Base-by-base conservation (phyloP, 2,888 invertebrate species). In the Hirtodrosophila alboralis region DNA sequence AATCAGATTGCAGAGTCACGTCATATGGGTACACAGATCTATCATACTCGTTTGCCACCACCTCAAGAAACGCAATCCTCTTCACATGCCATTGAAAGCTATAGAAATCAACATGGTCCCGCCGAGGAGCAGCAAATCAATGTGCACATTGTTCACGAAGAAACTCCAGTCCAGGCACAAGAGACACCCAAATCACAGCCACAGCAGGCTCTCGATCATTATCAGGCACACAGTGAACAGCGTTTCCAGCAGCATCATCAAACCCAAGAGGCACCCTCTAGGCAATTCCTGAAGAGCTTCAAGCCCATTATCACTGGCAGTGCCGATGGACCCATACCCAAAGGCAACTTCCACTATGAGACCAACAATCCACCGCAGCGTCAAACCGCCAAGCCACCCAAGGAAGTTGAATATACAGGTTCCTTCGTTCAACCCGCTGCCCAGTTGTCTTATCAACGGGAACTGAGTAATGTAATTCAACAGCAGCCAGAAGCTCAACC, bases 1-100 rank as follows among this genome's bases (percentile, higher is more conserved):
- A 90, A 91, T 91, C 49, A 89, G 89, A 67, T 92, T 85, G 70
- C 91, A 80, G 49, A 91, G 79, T 79, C 91, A 69, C 80, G 89
- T 52, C 62, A 83, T 77, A 28, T 87, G 78, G 66, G 60, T 0
- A 68, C 89, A 56, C 60, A 84, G 5, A 38, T 86, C 49, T 53
- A 84, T 23, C 84, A 80, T 8, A 75, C 61, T 3, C 37, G 75
- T 2, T 48, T 77, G 8, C 81, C 78, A 0, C 33, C 69, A 1
- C 72, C 79, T 0, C 30, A 37, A 1, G 21, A 43, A 8, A 16
- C 48, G 0, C 28, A 37, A 18, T 12, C 62, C 1, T 27, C 30
- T 0, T 12, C 52, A 8, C 51, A 51, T 0, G n/a, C 14, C 13
- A 58, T 67, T 14, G 51, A 57, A 21, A 79, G 84, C 23, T 81